Evolutionary conservation across 2,888 invertebrate species (phyloP), one percentile per base, ranked within the genome.

Genomic region (Abrostola tripartita): DNA sequence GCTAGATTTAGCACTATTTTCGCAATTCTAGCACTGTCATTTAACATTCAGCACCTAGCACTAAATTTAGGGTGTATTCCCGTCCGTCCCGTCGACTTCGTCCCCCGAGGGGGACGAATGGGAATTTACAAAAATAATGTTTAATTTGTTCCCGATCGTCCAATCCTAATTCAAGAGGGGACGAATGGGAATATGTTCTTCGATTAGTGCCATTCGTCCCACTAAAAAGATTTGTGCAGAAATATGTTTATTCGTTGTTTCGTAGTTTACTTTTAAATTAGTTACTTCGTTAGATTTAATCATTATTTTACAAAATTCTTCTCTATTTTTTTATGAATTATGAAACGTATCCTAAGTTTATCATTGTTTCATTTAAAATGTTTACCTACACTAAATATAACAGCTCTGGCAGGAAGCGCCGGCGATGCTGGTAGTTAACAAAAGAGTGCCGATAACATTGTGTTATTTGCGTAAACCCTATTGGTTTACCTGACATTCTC

Each of bases 401-500:
- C 51, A 51, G 40, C 52, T 52, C 52, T 52, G 52, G 53, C 41
- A 41, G 53, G 53, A 53, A 10, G 53, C 53, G 40, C 53, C 53
- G 53, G 53, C 60, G 60, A 60, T 60, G 35, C 53, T 2, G 60
- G 36, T 60, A 60, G 37, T 60, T 60, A 60, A 60, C 52, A 60
- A 60, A 60, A 60, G 53, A 59, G 57, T 57, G 57, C 57, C 57
- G 57, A 57, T 51, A 57, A 50, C 57, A 57, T 57, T 57, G 51
- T 57, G 57, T 57, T 57, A 57, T 57, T 57, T 57, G 57, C 50
- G 57, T 57, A 50, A 57, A 57, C 8, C 59, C 53, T 60, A 58
- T 58, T 53, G 60, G 60, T 60, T 60, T 53, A 60, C 53, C 60
- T 36, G 49, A 53, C 8, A 60, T 53, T 60, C 49, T 60, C 49